A percentile compares a stretch with the other conserved stretches of the same genome.
Conservation (phyloP, 2,797 vertebrate genomes). For the Siniperca scherzeri region DNA sequence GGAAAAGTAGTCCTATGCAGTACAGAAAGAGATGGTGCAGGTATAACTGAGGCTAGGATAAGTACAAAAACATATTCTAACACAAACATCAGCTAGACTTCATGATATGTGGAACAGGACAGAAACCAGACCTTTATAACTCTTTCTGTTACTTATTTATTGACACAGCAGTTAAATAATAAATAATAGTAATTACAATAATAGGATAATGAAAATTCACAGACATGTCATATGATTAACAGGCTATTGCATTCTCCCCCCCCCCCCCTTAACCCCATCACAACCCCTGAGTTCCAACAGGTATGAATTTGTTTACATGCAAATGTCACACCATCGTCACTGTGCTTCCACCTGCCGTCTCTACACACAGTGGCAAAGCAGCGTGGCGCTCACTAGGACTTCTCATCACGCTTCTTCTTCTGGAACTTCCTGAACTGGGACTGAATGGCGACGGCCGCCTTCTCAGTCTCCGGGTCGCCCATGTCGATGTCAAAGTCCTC, state of each 20-base stretch:
- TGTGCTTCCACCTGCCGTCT: conserved; percentile 57
- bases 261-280: conserved; percentile 35
- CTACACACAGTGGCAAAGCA: conserved; percentile 65
- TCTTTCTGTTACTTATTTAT: conserved; percentile 62
- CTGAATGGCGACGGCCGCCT: conserved; percentile 97
- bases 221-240: conserved; percentile 80
- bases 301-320: conserved; percentile 87
- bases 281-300: conserved; percentile 78
- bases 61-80: conserved; percentile 76
- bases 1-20: conserved; percentile 52
- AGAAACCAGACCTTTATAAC: conserved; percentile 55
- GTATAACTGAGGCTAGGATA: conserved; percentile 44
- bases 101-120: conserved; percentile 58
- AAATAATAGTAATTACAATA: conserved; percentile 66
- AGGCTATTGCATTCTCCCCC: conserved; percentile 72
- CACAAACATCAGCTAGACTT: conserved; percentile 72
- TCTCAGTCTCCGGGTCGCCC: conserved; percentile 96
- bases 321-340: conserved; percentile 80
- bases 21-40: conserved; percentile 47
- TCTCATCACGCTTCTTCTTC: conserved; percentile 96
- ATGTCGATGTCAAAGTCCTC: conserved; percentile 99
- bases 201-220: conserved; percentile 79
- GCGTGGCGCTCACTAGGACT: conserved; percentile 88
- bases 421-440: conserved; percentile 99
- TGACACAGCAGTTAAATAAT: conserved; percentile 76